Percentiles rank a stretch among this genome's conserved stretches.
Conservation (phyloP, 2,888 invertebrate species). For the Athrips mouffetella region DNA sequence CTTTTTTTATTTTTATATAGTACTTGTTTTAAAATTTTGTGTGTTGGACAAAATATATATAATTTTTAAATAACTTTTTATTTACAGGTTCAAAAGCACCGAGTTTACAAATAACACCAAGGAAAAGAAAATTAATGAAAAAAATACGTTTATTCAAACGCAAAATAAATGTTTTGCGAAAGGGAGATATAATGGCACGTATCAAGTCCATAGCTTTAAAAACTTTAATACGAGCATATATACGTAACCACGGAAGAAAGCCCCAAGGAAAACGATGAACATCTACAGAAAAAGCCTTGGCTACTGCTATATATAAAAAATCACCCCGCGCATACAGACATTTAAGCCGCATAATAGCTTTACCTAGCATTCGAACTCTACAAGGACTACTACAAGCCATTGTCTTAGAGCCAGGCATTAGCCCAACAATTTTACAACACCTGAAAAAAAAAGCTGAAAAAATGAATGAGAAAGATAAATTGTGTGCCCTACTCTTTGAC, state of each 20-base stretch:
- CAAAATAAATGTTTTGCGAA: slow-evolving; percentile 1
- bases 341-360: not conserved
- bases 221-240: not conserved
- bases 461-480: slow-evolving; percentile 13
- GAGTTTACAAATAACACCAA: not conserved
- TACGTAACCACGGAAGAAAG: slow-evolving; percentile 1
- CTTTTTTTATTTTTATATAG: too few relatives aligned
- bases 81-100: too few relatives aligned
- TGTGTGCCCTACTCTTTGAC: slow-evolving; percentile 22
- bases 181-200: not conserved
- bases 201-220: slow-evolving; percentile 3
- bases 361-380: slow-evolving; percentile 8
- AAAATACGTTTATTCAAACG: not conserved
- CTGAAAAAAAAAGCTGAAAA: slow-evolving; percentile 10
- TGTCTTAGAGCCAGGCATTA: slow-evolving; percentile 5
- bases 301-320: slow-evolving; percentile 11
- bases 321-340: slow-evolving; percentile 8
- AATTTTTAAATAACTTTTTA: too few relatives aligned
- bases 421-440: not conserved
- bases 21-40: too few relatives aligned
- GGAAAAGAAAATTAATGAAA: slow-evolving; percentile 3
- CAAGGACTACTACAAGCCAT: slow-evolving; percentile 5
- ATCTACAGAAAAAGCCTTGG: not conserved
- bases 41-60: too few relatives aligned
- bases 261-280: slow-evolving; percentile 4